Conservation (phyloP, 2,888 invertebrate species). For the Xanthia icteritia region DNA sequence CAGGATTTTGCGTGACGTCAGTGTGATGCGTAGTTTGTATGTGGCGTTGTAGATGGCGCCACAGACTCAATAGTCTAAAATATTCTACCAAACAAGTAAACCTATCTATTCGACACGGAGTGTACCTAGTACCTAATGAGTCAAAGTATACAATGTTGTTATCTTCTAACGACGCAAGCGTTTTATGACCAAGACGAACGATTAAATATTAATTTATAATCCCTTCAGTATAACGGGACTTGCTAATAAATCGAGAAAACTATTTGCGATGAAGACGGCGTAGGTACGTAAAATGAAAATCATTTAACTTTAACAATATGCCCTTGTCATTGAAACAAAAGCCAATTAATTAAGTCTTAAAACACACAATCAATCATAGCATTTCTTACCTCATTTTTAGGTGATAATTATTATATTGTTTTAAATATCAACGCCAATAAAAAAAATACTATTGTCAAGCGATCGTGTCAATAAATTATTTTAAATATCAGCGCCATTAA, state of each 20-base stretch:
- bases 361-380: not conserved
- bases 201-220: constrained; percentile 59
- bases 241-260: constrained; percentile 39
- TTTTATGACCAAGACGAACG: constrained; percentile 38
- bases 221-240: constrained; percentile 51
- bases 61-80: not conserved
- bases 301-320: not conserved
- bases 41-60: too few relatives aligned
- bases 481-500: not conserved
- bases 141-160: constrained; percentile 33
- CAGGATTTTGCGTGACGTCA: too few relatives aligned
- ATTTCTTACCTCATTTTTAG: not conserved
- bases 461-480: not conserved
- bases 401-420: not conserved
- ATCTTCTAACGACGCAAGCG: constrained; percentile 8
- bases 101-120: not conserved
- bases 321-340: constrained; percentile 10
- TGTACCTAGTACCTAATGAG: constrained; percentile 1
- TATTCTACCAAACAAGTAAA: not conserved
- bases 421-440: not conserved
- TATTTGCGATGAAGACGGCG: constrained; percentile 1
- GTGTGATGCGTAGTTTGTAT: too few relatives aligned
- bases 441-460: not conserved
- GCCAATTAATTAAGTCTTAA: not conserved
- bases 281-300: constrained; percentile 1